A percentile compares a stretch with the other conserved stretches of the same genome.
These are phyloP conservation scores for Crax fasciolata DNA, from an alignment of 2,797 vertebrate species.

Conservation along the genomic window DNA sequence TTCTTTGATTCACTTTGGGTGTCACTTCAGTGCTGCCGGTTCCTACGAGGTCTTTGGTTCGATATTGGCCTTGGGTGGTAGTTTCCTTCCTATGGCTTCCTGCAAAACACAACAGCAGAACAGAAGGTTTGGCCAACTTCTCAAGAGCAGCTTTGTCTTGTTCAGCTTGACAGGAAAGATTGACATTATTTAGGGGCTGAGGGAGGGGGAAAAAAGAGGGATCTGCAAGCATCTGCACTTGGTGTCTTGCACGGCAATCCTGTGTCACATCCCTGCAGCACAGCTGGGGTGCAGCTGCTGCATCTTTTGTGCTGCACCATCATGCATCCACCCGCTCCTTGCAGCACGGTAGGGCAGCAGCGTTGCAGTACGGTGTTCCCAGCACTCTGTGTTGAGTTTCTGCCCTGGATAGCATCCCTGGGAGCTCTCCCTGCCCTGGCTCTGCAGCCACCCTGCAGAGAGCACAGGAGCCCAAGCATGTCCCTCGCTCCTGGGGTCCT, in stretches of 20 bases:
- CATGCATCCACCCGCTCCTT: not conserved
- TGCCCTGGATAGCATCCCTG: not conserved
- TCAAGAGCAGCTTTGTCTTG: not conserved
- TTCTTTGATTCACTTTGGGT: not conserved
- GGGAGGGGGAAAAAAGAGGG: not conserved
- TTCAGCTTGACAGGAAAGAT: not conserved
- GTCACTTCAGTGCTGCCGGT: not conserved
- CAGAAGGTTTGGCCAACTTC: not conserved
- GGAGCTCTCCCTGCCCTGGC: not conserved
- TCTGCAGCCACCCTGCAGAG: not conserved
- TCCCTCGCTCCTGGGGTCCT: not conserved
- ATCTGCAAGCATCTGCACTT: not conserved
- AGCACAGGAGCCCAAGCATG: not conserved
- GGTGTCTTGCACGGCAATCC: not conserved
- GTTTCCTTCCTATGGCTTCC: not conserved
- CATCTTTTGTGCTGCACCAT: not conserved
- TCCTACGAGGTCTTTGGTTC: not conserved
- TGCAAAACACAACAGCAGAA: not conserved
- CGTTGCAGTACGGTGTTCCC: not conserved
- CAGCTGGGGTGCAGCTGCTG: not conserved
- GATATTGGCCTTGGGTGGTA: not conserved
- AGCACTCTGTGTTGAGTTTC: not conserved
- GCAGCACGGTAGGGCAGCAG: not conserved
- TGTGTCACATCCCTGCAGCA: fast-evolving
- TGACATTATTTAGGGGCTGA: not conserved